These are phyloP conservation scores for Pachypanchax playfairii DNA, from an alignment of 2,113 vertebrate genomes.

Conservation along the genomic window DNA sequence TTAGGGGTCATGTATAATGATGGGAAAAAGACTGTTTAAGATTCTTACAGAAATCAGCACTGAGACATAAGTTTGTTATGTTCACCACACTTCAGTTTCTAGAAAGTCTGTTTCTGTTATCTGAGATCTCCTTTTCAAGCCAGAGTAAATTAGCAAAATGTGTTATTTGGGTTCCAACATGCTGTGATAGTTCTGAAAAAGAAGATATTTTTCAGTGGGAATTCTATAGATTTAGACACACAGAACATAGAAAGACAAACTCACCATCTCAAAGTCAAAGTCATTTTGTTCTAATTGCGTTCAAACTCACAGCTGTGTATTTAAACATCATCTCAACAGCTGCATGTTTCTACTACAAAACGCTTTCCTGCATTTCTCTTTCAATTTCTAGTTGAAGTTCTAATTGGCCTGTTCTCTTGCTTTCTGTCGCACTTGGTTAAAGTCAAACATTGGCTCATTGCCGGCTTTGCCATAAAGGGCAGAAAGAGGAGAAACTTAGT, in stretches of 20 bases:
- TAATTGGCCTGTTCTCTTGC: conserved; percentile 51
- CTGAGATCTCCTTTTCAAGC: no score
- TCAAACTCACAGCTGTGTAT: conserved; percentile 6
- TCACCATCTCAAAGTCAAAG: conserved; percentile 2
- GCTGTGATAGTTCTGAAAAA: conserved; percentile 2
- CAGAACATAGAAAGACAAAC: conserved; percentile 5
- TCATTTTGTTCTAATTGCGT: conserved; percentile 35
- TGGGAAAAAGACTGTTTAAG: not conserved
- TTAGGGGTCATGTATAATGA: conserved; percentile 9
- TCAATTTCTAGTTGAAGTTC: conserved; percentile 37
- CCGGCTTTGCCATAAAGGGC: conserved; percentile 48
- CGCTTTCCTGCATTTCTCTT: conserved; percentile 10
- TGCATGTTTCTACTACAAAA: conserved; percentile 33
- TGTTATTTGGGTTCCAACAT: not conserved
- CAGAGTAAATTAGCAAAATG: not conserved
- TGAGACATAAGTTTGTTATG: not conserved
- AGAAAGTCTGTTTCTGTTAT: not conserved
- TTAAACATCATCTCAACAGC: conserved; percentile 26
- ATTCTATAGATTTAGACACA: conserved; percentile 6
- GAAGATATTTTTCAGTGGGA: not conserved
- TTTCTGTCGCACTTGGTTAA: conserved; percentile 40
- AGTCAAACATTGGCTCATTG: conserved; percentile 54
- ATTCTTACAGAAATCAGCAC: not conserved
- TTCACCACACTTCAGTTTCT: not conserved
- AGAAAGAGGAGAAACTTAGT: conserved; percentile 34